Base-by-base conservation (phyloP, 2,113 vertebrate genomes). In the Myrmophylax atrothorax region DNA sequence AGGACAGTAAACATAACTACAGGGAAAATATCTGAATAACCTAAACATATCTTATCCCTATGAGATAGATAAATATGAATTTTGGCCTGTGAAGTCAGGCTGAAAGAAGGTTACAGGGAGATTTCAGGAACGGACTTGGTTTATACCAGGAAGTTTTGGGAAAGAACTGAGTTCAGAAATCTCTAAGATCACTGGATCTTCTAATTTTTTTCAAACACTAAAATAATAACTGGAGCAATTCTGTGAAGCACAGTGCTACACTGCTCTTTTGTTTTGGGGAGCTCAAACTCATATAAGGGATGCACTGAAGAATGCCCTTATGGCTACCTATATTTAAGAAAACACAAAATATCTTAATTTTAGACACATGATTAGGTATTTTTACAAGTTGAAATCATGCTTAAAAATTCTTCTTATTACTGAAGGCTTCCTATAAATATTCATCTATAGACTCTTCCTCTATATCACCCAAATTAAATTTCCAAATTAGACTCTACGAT, bases 361-460 rank as follows among this genome's bases (percentile, higher is more conserved):
- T 86, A 89, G 72, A 12, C 33, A 79, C 12, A 28, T 58, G 28
- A 18, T 55, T 59, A 75, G 7, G 19, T 84, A 46, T 70, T 52
- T 29, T 84, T 82, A 63, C 40, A 79, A 88, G 29, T 22, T 87
- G 47, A 79, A 93, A 93, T n/a, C 25, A 42, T 29, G 40, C 46
- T 68, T 58, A 53, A 89, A 91, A 77, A 72, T 89, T 85, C 87
- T 74, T 13, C 52, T 92, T 47, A 72, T 81, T 89, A 70, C 53
- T 14, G 10, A 90, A 87, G 42, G 62, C 44, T 92, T 91, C 26
- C 37, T 81, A 75, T 86, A 92, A 94, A 90, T 90, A 94, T 84
- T 84, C 44, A 94, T 81, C 60, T 78, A 20, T 68, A 77, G 84
- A 42, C 25, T 49, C 28, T 74, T 92, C 46, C n/a, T 94, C 55